phyloP scores from a whole-genome alignment of 2,888 invertebrate genomes.

The Pseudococcus viburni region DNA sequence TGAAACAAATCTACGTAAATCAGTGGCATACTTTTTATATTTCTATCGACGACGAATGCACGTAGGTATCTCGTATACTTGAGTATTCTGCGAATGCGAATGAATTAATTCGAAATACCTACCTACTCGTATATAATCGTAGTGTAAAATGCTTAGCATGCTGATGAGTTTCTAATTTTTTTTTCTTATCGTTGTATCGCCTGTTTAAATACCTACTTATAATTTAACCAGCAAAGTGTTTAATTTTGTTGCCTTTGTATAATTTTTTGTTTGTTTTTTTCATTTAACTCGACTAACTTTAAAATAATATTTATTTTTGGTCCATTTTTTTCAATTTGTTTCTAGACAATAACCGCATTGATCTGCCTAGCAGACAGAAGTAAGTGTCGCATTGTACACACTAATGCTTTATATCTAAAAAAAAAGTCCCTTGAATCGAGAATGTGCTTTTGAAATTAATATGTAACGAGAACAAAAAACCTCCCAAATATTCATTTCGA shows the following conservation, averaged over 20 bases:
- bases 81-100: neutral
- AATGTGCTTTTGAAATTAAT: neutral
- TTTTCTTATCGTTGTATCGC: constrained; percentile 42
- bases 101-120: neutral
- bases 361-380: constrained; percentile 88
- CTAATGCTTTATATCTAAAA: neutral
- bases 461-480: neutral
- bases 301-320: constrained; percentile 57
- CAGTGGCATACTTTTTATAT: too few relatives aligned
- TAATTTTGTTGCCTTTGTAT: constrained; percentile 40
- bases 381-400: constrained; percentile 75
- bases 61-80: neutral
- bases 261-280: constrained; percentile 9
- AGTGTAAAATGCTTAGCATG: constrained; percentile 19
- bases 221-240: too few relatives aligned
- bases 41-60: neutral
- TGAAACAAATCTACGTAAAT: too few relatives aligned
- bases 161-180: constrained; percentile 31
- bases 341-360: constrained; percentile 84
- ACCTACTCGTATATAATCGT: neutral
- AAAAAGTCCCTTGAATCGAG: too few relatives aligned
- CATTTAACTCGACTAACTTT: constrained; percentile 25
- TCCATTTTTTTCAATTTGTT: constrained; percentile 64
- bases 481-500: neutral
- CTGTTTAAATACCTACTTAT: neutral